Conservation (phyloP, 1,140 invertebrate species). For the Sinella curviseta region DNA sequence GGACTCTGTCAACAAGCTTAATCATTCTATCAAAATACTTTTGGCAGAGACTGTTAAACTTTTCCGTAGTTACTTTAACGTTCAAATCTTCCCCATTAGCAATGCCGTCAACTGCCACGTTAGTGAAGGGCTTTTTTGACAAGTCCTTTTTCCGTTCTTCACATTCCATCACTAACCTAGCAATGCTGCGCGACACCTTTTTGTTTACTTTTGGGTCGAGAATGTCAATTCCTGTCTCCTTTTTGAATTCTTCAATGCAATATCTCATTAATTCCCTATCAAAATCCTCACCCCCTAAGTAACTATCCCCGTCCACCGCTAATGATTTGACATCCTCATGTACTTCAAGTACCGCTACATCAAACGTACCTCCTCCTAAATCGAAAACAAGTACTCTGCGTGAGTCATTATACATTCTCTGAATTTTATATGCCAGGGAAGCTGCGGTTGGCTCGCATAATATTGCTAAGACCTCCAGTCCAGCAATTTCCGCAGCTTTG, state of each 20-base stretch:
- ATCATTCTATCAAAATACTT: background rate
- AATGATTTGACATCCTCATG: constrained; percentile 95
- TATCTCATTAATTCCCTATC: constrained; percentile 53
- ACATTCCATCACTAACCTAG: constrained; percentile 49
- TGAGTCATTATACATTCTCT: constrained; percentile 33
- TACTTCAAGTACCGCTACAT: constrained; percentile 93
- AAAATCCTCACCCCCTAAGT: constrained; percentile 54
- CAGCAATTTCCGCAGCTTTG: background rate
- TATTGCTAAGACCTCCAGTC: background rate
- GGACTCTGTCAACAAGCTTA: background rate
- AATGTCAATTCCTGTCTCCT: constrained; percentile 37
- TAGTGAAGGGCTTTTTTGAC: constrained; percentile 49
- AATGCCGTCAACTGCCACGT: constrained; percentile 16
- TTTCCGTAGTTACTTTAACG: background rate
- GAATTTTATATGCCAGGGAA: background rate
- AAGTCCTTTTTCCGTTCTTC: constrained; percentile 51
- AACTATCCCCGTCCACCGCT: constrained; percentile 52
- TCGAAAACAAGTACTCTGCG: constrained; percentile 62
- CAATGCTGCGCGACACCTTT: constrained; percentile 41
- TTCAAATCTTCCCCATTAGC: constrained; percentile 2
- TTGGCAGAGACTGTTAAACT: constrained; percentile 18
- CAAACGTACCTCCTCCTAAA: constrained; percentile 65
- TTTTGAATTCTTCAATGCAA: constrained; percentile 50
- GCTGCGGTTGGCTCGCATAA: background rate
- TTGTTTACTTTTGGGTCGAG: background rate